These are phyloP conservation scores for Agonopterix subpropinquella DNA, from an alignment of 2,888 invertebrate genomes.

Conservation along the genomic window DNA sequence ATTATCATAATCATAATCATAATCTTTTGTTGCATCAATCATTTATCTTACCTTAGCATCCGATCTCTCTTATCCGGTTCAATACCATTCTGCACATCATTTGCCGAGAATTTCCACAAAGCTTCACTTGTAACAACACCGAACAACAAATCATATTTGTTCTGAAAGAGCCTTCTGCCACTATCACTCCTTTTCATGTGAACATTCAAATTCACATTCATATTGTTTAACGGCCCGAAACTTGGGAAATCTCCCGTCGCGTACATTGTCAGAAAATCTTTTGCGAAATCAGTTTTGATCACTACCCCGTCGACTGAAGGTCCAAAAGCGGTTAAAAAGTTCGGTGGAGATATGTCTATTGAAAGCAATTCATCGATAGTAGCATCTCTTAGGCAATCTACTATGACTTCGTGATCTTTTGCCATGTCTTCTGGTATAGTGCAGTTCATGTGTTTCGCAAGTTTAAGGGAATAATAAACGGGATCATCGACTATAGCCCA, in stretches of 20 bases:
- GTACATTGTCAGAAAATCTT: slow-evolving; percentile 84
- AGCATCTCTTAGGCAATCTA: slow-evolving; percentile 87
- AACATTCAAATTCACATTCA: slow-evolving; percentile 68
- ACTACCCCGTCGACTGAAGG: slow-evolving; percentile 97
- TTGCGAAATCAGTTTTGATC: slow-evolving; percentile 90
- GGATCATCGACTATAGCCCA: slow-evolving; percentile 94
- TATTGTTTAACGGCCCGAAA: slow-evolving; percentile 75
- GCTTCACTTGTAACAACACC: slow-evolving; percentile 95
- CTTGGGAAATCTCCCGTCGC: slow-evolving; percentile 79
- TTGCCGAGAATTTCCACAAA: slow-evolving; percentile 91
- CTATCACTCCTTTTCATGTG: slow-evolving; percentile 79
- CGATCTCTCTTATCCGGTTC: slow-evolving; percentile 92
- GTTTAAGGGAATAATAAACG: slow-evolving; percentile 85
- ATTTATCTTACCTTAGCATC: slow-evolving; percentile 78
- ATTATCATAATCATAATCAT: too few species aligned
- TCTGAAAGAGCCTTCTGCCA: slow-evolving; percentile 74
- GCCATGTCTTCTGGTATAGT: slow-evolving; percentile 87
- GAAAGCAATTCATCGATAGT: slow-evolving; percentile 83
- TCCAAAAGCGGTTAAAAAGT: slow-evolving; percentile 91
- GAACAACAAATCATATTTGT: slow-evolving; percentile 89
- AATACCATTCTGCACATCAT: slow-evolving; percentile 88
- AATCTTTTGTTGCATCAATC: too few species aligned
- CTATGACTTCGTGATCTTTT: slow-evolving; percentile 88
- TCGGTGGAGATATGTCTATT: slow-evolving; percentile 86
- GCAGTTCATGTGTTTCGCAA: slow-evolving; percentile 89